Conservation (phyloP, 2,888 invertebrate genomes). For the Lepidochitona cinerea region DNA sequence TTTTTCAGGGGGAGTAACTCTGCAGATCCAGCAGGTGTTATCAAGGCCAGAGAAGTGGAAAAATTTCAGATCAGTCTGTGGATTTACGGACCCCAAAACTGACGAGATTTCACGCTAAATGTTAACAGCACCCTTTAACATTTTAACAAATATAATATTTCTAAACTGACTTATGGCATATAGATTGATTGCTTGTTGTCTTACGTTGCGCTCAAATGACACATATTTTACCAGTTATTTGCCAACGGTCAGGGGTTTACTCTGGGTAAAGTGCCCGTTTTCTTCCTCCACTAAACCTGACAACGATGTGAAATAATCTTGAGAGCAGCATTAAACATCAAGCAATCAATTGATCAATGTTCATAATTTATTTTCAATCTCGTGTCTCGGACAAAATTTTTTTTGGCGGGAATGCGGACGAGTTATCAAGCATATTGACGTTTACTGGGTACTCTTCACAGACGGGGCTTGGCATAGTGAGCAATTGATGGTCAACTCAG, state of each 20-base stretch:
- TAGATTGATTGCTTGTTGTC: no score
- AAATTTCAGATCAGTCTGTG: slow-evolving; percentile 51
- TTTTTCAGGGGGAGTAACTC: slow-evolving; percentile 53
- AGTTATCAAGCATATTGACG: no score
- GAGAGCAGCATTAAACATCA: background rate
- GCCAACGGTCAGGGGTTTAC: background rate
- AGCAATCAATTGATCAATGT: no score
- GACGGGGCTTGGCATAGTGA: no score
- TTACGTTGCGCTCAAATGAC: background rate
- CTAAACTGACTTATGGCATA: no score
- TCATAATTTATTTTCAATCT: no score
- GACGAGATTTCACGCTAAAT: background rate
- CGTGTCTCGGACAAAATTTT: no score
- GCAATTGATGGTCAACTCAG: no score
- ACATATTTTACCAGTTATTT: background rate
- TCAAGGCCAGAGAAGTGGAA: slow-evolving; percentile 52
- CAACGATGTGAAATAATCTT: background rate
- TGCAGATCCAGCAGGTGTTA: slow-evolving; percentile 57
- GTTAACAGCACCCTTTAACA: background rate
- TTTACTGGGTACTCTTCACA: no score
- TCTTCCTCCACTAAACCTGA: background rate
- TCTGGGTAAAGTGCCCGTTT: background rate
- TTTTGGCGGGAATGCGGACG: no score
- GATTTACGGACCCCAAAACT: slow-evolving; percentile 39
- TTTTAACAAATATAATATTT: background rate